A percentile compares a stretch with the other conserved stretches of the same genome.
phyloP scores from a whole-genome alignment of 2,888 invertebrate species.

The Drosophila anomalipes region DNA sequence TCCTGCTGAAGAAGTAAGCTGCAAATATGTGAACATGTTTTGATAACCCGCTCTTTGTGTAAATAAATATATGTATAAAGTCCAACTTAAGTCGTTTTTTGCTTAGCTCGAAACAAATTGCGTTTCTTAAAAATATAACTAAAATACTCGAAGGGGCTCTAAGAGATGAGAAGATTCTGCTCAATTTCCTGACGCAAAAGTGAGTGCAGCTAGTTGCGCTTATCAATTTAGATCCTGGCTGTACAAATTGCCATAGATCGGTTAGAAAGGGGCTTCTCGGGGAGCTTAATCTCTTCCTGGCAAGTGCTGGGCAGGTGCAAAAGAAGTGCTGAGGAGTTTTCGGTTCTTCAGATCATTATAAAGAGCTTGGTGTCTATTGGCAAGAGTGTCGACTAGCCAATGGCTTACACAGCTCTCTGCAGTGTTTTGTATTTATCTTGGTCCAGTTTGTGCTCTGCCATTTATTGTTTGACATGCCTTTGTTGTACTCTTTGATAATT shows the following conservation, averaged over 20 bases:
- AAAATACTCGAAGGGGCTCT: neutral
- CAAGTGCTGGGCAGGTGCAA: neutral
- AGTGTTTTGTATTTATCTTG: neutral
- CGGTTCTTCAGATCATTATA: neutral
- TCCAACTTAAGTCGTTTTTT: neutral
- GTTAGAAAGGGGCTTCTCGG: neutral
- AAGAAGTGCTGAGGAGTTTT: neutral
- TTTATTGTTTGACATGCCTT: neutral
- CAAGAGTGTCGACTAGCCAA: neutral
- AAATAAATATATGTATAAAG: conserved; percentile 64
- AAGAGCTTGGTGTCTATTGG: neutral
- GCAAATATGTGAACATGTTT: conserved; percentile 33
- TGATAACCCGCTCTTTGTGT: conserved; percentile 37
- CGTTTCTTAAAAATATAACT: neutral
- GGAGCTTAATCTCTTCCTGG: neutral
- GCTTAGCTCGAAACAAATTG: neutral
- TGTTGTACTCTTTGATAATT: neutral
- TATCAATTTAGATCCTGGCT: neutral
- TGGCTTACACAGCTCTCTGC: neutral
- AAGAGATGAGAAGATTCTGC: neutral
- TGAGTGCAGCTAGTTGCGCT: neutral
- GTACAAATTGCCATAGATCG: neutral
- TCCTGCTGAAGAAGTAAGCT: conserved; percentile 71
- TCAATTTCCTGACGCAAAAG: neutral
- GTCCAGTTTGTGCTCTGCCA: neutral